These are phyloP conservation scores for Malacoctenus gilli DNA, from an alignment of 2,797 vertebrate genomes.

Conservation along the genomic window DNA sequence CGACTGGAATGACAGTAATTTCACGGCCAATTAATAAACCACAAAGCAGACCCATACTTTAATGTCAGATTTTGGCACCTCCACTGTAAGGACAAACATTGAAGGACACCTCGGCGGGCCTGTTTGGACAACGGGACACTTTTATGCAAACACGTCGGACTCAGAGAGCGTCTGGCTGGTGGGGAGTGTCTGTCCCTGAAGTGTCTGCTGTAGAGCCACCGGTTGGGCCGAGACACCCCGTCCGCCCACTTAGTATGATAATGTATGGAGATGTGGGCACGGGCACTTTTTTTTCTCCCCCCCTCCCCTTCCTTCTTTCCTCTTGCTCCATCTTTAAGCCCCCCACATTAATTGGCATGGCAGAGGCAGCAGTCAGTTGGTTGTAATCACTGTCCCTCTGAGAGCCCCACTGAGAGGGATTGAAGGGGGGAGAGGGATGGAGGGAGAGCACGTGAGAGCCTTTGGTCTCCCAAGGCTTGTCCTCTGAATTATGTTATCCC, in stretches of 20 bases:
- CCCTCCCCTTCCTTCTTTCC: constrained; percentile 38
- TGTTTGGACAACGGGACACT: constrained; percentile 40
- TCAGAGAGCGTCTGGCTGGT: constrained; percentile 40
- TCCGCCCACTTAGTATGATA: constrained; percentile 78
- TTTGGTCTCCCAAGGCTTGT: constrained; percentile 58
- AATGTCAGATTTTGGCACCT: constrained; percentile 55
- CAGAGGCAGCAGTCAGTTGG: constrained; percentile 66
- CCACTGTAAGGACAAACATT: constrained; percentile 59
- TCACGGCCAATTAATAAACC: constrained; percentile 59
- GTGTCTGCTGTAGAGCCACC: constrained; percentile 67
- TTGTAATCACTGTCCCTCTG: constrained; percentile 79
- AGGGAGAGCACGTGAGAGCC: constrained; percentile 38
- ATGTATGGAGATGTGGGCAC: constrained; percentile 75
- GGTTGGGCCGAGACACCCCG: constrained; percentile 51
- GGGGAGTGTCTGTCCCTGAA: constrained; percentile 67
- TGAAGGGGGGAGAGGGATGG: constrained; percentile 38
- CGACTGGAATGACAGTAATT: constrained; percentile 44
- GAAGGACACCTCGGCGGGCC: constrained; percentile 51
- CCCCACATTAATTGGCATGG: constrained; percentile 76
- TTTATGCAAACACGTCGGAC: constrained; percentile 69
- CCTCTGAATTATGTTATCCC: constrained; percentile 64
- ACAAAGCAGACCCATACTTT: constrained; percentile 35
- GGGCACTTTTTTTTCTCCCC: constrained; percentile 55
- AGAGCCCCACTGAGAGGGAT: constrained; percentile 64
- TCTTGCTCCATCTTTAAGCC: constrained; percentile 63